Evolutionary conservation across 2,113 vertebrate species (phyloP).

Genomic region (Lepisosteus osseus): DNA sequence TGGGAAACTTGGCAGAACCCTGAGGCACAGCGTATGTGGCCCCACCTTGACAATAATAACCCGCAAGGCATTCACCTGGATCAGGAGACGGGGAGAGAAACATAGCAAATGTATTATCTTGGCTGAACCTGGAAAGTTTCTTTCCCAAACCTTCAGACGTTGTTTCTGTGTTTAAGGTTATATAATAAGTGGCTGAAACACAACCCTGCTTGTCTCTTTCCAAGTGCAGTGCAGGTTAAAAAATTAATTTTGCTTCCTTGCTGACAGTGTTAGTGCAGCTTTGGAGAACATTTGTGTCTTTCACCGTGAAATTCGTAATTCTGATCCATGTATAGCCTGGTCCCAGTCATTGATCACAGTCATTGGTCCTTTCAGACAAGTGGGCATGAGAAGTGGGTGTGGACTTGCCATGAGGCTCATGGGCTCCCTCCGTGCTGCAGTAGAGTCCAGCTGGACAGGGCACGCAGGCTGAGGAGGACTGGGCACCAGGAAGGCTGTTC

Average conservation of each 20-base stretch:
- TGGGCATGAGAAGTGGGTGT: neutral
- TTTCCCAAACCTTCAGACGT: no score
- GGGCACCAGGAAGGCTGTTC: constrained; percentile 59
- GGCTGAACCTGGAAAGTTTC: no score
- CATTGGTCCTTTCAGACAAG: neutral
- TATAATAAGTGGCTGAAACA: no score
- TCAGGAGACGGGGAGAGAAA: neutral
- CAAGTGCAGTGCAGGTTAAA: no score
- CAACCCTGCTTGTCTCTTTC: no score
- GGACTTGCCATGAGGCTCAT: constrained; percentile 73
- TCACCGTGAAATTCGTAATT: no score
- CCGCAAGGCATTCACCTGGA: constrained; percentile 73
- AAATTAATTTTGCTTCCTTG: no score
- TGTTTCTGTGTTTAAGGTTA: no score
- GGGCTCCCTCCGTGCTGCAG: constrained; percentile 71
- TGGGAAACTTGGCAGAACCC: constrained; percentile 40
- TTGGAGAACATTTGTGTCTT: no score
- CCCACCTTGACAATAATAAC: constrained; percentile 80
- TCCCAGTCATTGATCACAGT: no score
- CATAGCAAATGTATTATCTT: neutral
- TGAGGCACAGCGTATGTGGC: constrained; percentile 63
- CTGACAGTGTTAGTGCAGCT: no score
- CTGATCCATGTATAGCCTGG: no score
- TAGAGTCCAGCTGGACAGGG: constrained; percentile 75
- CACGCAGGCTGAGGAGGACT: constrained; percentile 63